These are phyloP conservation scores for Papilio glaucus DNA, from an alignment of 1,140 invertebrate genomes.

Conservation along the genomic window DNA sequence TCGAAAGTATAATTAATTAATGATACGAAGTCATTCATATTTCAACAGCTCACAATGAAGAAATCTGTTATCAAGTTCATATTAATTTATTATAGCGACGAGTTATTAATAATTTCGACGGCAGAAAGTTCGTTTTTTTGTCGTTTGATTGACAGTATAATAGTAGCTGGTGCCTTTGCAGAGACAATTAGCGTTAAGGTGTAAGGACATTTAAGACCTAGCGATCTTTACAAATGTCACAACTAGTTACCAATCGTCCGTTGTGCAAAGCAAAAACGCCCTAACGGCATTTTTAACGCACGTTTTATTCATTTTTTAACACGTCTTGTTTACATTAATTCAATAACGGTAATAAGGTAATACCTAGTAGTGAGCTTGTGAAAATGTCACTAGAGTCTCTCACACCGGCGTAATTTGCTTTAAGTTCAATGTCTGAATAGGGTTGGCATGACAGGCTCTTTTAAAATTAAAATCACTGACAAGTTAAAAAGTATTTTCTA, in stretches of 20 bases:
- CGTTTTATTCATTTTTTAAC: conserved; percentile 1
- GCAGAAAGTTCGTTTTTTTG: conserved; percentile 8
- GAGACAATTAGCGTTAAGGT: conserved; percentile 35
- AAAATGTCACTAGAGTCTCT: conserved; percentile 31
- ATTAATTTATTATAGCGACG: conserved; percentile 2
- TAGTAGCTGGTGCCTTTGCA: not conserved
- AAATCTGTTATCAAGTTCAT: conserved; percentile 15
- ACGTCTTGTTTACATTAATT: conserved; percentile 3
- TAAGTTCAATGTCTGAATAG: not conserved
- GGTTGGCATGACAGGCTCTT: too few species aligned
- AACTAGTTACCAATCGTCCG: conserved; percentile 22
- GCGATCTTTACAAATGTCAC: conserved; percentile 38
- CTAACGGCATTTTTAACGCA: conserved; percentile 21
- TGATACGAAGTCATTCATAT: conserved; percentile 15
- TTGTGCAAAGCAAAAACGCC: conserved; percentile 3
- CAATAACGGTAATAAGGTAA: conserved; percentile 25
- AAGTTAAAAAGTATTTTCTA: too few species aligned
- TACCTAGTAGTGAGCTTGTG: conserved; percentile 6
- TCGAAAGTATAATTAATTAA: conserved; percentile 25
- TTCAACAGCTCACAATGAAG: conserved; percentile 1
- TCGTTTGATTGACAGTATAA: conserved; percentile 35
- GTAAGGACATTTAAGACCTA: conserved; percentile 32
- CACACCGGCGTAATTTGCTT: not conserved
- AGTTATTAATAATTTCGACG: conserved; percentile 20
- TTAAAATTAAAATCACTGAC: too few species aligned